Evolutionary conservation across 2,888 invertebrate genomes (phyloP).

Genomic region (Hartigia nigra): DNA sequence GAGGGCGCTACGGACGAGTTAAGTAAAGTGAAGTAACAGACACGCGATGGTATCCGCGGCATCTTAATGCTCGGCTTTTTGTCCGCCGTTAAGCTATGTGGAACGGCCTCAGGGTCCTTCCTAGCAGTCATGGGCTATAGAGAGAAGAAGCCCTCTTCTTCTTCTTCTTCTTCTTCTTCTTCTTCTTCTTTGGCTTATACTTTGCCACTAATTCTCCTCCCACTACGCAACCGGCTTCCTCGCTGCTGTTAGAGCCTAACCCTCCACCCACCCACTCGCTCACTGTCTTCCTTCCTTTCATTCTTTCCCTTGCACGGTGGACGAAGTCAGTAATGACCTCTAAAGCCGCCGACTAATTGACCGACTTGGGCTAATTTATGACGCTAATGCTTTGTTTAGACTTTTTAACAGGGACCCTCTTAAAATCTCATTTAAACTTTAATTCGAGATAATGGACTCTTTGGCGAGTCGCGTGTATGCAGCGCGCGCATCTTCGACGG

Average conservation of each 20-base stretch:
- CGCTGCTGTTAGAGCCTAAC: neutral
- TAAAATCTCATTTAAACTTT: slow-evolving; percentile 22
- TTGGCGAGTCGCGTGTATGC: neutral
- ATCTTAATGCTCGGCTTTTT: slow-evolving; percentile 24
- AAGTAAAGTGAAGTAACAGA: slow-evolving; percentile 25
- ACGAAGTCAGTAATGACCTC: neutral
- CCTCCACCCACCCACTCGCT: neutral
- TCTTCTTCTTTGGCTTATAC: neutral
- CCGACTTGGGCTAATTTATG: slow-evolving; percentile 23
- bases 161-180: neutral
- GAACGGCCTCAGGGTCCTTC: slow-evolving; percentile 14
- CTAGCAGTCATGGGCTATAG: neutral
- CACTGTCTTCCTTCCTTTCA: neutral
- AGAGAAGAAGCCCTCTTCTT: neutral
- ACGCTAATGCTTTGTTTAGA: slow-evolving; percentile 26
- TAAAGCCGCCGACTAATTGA: slow-evolving; percentile 22
- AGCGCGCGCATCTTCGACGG: neutral
- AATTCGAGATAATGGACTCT: slow-evolving; percentile 4
- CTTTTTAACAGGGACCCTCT: slow-evolving; percentile 22
- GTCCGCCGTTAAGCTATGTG: slow-evolving; percentile 23
- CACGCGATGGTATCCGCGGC: slow-evolving; percentile 24
- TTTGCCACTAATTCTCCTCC: neutral
- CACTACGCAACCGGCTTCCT: neutral
- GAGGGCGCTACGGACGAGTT: slow-evolving; percentile 9
- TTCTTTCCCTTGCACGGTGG: neutral